A percentile compares a stretch with the other conserved stretches of the same genome.
These are phyloP conservation scores for Acronicta psi DNA, from an alignment of 2,888 invertebrate genomes.

Conservation along the genomic window DNA sequence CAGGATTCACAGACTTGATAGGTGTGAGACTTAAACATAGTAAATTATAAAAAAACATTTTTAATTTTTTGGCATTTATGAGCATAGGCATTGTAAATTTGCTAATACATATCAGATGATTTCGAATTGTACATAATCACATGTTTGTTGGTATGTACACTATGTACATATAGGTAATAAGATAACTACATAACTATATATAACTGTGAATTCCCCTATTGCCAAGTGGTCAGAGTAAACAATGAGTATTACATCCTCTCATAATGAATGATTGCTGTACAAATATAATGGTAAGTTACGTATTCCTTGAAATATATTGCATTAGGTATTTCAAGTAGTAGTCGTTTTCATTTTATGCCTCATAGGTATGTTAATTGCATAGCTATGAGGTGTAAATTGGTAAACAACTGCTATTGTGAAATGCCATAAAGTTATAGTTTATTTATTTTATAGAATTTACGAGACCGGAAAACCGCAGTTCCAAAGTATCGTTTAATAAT, in stretches of 20 bases:
- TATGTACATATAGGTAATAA: no score
- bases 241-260: constrained; percentile 16
- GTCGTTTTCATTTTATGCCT: constrained; percentile 5
- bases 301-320: constrained; percentile 2
- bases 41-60: no score
- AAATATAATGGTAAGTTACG: constrained; percentile 1
- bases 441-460: neutral
- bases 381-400: no score
- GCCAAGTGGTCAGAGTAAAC: constrained; percentile 2
- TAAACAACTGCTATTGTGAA: neutral
- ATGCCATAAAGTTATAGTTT: no score
- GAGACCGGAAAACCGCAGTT: constrained; percentile 15
- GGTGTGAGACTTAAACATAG: no score
- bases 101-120: no score
- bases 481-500: no score
- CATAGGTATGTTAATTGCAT: constrained; percentile 11
- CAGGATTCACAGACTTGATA: no score
- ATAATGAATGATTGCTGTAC: constrained; percentile 4
- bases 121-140: no score
- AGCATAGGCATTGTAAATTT: no score
- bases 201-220: constrained; percentile 28
- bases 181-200: neutral
- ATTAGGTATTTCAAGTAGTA: constrained; percentile 7
- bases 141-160: no score
- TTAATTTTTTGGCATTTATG: no score